These are phyloP conservation scores for Hemaris fuciformis DNA, from an alignment of 2,888 invertebrate species.

Conservation along the genomic window DNA sequence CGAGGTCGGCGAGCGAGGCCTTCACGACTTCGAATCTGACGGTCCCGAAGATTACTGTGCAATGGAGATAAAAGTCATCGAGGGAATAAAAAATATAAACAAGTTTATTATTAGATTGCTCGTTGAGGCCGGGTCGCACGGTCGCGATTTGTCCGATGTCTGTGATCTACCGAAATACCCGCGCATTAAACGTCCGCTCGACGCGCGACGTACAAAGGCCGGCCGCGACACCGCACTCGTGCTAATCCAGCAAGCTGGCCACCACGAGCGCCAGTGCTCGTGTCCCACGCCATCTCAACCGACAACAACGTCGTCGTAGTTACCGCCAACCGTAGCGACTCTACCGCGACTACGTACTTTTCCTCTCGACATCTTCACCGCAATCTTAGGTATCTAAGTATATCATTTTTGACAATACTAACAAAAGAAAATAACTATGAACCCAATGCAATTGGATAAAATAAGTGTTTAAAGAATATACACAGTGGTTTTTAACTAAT, in stretches of 20 bases:
- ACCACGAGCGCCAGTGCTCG: constrained; percentile 37
- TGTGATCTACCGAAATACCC: constrained; percentile 79
- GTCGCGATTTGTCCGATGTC: constrained; percentile 78
- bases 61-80: constrained; percentile 64
- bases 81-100: constrained; percentile 78
- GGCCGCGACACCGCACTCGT: constrained; percentile 55
- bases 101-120: constrained; percentile 80
- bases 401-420: background rate
- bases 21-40: constrained; percentile 30
- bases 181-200: constrained; percentile 64
- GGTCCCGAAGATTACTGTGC: constrained; percentile 40
- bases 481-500: too few species aligned
- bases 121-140: constrained; percentile 78
- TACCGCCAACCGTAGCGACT: background rate
- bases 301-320: background rate
- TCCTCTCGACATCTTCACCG: constrained; percentile 21
- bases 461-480: background rate
- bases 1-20: constrained; percentile 59
- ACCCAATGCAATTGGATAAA: background rate
- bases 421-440: background rate
- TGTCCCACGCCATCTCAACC: constrained; percentile 17
- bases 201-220: constrained; percentile 60
- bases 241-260: constrained; percentile 49
- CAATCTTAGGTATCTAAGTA: constrained; percentile 31
- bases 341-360: constrained; percentile 22